Evolutionary conservation across 2,113 vertebrate genomes (phyloP), one percentile per base, ranked within the genome.

Genomic region (Isurus oxyrinchus): DNA sequence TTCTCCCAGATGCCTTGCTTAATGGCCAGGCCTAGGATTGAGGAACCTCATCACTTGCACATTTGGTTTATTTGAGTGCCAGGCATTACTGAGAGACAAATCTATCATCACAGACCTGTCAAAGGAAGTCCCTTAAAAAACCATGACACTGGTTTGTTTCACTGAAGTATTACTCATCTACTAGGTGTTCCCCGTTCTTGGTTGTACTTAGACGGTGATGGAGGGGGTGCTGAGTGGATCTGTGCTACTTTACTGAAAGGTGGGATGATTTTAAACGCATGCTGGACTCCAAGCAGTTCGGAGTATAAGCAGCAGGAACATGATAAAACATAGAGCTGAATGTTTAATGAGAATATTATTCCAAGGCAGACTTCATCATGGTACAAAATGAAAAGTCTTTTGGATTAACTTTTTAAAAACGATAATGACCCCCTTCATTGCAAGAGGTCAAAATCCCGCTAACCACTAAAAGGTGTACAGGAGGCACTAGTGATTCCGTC

Each of bases 1-100:
- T 63, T 67, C 93, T 94, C 63, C 59, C 93, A 94, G 59, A 94
- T 67, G 93, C 57, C 93, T 94, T n/a, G 35, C 63, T 94, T 94
- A 66, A 63, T 94, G 93, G 57, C 11, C 61, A 40, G 61, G n/a
- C n/a, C 59, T 1, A 25, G 61, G 63, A 44, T 4, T 23, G 35
- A 67, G 53, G 87, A 27, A 90, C 31, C 87, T 44, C 93, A 94
- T 67, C 93, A 94, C 91, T 59, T n/a, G 27, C 16, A 31, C 13
- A 21, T 66, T 93, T 67, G 93, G n/a, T 94, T 94, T 94, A n/a
- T 63, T 67, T 40, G 61, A 94, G 63, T 67, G 94, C 67, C 25
- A 95, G 94, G 40, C 63, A 53, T 69, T 95, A 31, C 94, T 95
- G 94, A 95, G 63, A 95, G 40, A 95, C 27, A 90, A 59, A 57